Percentiles rank a stretch among this genome's conserved stretches.
phyloP scores from a whole-genome alignment of 2,113 vertebrate genomes.

The Thamnaconus septentrionalis region DNA sequence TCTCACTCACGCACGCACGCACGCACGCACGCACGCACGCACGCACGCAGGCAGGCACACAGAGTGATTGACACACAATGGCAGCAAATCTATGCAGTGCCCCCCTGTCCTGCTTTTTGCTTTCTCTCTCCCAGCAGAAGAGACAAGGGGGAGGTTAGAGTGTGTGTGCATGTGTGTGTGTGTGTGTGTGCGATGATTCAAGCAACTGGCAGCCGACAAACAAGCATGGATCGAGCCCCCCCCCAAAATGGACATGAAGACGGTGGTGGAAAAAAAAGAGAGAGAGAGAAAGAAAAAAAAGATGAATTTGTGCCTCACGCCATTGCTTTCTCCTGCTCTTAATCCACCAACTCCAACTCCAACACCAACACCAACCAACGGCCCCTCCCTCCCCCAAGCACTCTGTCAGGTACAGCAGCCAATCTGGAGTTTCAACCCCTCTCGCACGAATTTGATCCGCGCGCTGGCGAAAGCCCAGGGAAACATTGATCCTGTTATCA shows the following conservation, averaged over 20 bases:
- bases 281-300: slow-evolving; percentile 7
- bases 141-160: slow-evolving; percentile 63
- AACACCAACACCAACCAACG: slow-evolving; percentile 8
- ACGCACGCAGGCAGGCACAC: slow-evolving; percentile 45
- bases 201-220: slow-evolving; percentile 48
- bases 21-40: slow-evolving; percentile 20
- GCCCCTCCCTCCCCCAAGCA: not conserved
- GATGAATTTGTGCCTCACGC: slow-evolving; percentile 56
- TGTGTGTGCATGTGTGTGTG: slow-evolving; percentile 19
- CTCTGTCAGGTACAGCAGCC: slow-evolving; percentile 58
- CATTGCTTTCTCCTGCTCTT: slow-evolving; percentile 46
- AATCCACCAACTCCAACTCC: slow-evolving; percentile 37
- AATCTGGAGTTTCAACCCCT: slow-evolving; percentile 59
- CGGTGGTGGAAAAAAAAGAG: not conserved
- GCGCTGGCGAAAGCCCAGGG: slow-evolving; percentile 54
- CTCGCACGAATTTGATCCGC: slow-evolving; percentile 67
- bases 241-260: no score
- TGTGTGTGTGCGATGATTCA: slow-evolving; percentile 16
- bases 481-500: slow-evolving; percentile 70
- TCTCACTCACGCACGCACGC: not conserved
- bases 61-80: slow-evolving; percentile 83
- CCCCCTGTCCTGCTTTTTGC: slow-evolving; percentile 67
- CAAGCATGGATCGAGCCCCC: slow-evolving; percentile 53
- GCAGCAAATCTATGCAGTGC: slow-evolving; percentile 76
- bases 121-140: slow-evolving; percentile 66